These are phyloP conservation scores for Myrmecophaga tridactyla DNA, from an alignment of 2,113 vertebrate genomes.

Conservation along the genomic window DNA sequence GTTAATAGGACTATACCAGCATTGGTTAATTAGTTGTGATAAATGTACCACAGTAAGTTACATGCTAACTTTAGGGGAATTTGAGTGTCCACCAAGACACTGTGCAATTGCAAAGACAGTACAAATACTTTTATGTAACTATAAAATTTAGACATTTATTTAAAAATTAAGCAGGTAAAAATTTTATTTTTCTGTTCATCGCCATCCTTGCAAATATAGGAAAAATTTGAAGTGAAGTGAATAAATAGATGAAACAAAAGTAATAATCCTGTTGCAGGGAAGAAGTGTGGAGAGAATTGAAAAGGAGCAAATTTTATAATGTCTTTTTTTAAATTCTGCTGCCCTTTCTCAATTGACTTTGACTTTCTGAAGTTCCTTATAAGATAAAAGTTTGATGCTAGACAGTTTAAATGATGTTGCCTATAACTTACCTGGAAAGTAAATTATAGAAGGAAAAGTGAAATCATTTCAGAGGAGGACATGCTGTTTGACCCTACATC, in stretches of 20 bases:
- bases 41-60: not conserved
- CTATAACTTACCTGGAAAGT: not conserved
- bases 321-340: not conserved
- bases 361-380: not conserved
- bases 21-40: too few species aligned
- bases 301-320: not conserved
- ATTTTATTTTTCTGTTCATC: not conserved
- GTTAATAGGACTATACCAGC: not conserved
- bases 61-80: not conserved
- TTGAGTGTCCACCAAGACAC: not conserved
- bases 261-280: not conserved
- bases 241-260: not conserved
- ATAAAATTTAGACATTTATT: not conserved
- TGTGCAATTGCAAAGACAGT: not conserved
- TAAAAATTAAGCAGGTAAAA: not conserved
- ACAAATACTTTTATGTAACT: not conserved
- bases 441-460: not conserved
- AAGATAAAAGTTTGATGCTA: not conserved
- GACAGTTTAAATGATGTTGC: not conserved
- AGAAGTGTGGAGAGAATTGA: not conserved
- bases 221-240: not conserved
- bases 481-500: not conserved
- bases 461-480: not conserved
- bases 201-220: not conserved
- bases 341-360: not conserved